These are phyloP conservation scores for Coracopsis vasa DNA, from an alignment of 2,113 vertebrate genomes.

Conservation along the genomic window DNA sequence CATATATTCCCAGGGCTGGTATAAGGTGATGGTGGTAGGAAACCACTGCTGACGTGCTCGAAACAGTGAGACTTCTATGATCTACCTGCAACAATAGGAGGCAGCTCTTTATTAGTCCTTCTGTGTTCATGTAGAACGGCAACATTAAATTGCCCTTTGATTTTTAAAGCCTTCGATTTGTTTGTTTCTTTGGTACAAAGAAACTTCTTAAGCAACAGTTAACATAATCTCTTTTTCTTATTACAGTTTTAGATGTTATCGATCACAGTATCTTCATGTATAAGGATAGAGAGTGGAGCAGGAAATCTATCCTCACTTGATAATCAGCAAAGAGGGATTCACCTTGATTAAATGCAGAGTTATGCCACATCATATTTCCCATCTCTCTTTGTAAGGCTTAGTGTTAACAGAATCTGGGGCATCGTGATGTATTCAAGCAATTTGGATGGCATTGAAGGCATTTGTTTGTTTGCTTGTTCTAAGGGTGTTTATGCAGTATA, in stretches of 20 bases:
- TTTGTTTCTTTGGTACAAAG: constrained; percentile 62
- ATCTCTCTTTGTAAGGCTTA: constrained; percentile 36
- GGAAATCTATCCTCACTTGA: constrained; percentile 54
- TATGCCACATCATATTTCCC: neutral
- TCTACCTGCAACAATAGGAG: constrained; percentile 32
- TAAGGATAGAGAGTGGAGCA: neutral
- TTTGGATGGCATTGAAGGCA: neutral
- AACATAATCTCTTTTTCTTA: constrained; percentile 62
- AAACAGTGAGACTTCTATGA: constrained; percentile 35
- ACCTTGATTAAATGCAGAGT: constrained; percentile 60
- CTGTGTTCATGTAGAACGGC: constrained; percentile 1
- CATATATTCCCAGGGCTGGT: neutral
- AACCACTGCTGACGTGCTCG: neutral
- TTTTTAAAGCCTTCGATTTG: constrained; percentile 66
- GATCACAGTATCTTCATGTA: neutral
- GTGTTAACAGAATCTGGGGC: neutral
- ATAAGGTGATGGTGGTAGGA: neutral
- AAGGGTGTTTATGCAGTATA: neutral
- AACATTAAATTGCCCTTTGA: constrained; percentile 62
- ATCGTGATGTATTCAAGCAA: neutral
- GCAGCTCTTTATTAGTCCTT: constrained; percentile 18
- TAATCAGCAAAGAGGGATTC: constrained; percentile 61
- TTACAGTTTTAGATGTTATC: constrained; percentile 62
- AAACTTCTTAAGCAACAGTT: constrained; percentile 62
- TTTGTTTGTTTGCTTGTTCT: neutral